phyloP scores from a whole-genome alignment of 1,140 invertebrate genomes.

The Heliconius himera region DNA sequence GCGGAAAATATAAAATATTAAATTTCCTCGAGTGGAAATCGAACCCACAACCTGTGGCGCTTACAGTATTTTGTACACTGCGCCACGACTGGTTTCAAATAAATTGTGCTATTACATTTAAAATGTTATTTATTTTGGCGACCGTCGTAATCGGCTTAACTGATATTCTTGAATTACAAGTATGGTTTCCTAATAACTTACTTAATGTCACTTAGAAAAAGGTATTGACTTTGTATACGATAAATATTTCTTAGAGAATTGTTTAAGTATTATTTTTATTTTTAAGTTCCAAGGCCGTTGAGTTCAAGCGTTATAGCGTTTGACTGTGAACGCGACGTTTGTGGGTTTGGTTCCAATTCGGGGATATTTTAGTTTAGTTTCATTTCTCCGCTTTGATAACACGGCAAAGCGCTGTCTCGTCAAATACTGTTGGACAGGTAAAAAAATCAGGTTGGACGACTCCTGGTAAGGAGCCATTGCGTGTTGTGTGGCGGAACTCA shows the following conservation, averaged over 20 bases:
- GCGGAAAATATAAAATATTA: too few species aligned
- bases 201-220: not conserved
- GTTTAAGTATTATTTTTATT: not conserved
- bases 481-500: too few species aligned
- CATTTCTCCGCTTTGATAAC: too few species aligned
- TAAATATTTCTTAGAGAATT: not conserved
- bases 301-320: not conserved
- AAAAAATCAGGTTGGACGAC: too few species aligned
- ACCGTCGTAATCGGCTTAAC: not conserved
- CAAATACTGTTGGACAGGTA: too few species aligned
- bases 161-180: not conserved
- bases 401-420: too few species aligned
- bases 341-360: not conserved
- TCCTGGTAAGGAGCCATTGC: too few species aligned
- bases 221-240: not conserved
- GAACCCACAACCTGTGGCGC: too few species aligned
- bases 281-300: too few species aligned
- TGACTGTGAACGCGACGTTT: not conserved
- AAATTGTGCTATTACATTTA: not conserved
- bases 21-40: too few species aligned
- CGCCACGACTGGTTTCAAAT: not conserved
- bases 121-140: slow-evolving; percentile 4
- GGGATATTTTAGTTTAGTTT: not conserved
- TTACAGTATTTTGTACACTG: too few species aligned
- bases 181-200: slow-evolving; percentile 1